phyloP scores from a whole-genome alignment of 2,113 vertebrate species.

The Lampris megalopsis region DNA sequence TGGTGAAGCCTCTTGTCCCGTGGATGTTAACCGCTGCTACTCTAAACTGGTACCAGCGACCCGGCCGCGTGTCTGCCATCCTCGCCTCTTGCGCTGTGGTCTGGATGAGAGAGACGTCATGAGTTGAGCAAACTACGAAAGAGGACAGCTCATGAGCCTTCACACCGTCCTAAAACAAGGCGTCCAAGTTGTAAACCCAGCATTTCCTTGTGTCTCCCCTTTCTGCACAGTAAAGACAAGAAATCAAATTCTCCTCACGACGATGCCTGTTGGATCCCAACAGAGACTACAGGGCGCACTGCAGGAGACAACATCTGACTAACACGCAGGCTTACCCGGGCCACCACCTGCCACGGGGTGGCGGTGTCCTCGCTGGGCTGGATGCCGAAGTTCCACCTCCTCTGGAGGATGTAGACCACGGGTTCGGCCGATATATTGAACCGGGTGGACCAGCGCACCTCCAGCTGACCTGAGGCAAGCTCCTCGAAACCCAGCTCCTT shows the following conservation, averaged over 20 bases:
- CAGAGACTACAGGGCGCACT: too few relatives aligned
- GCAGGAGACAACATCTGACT: too few relatives aligned
- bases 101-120: conserved; percentile 58
- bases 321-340: conserved; percentile 80
- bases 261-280: too few relatives aligned
- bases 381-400: conserved; percentile 93
- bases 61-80: conserved; percentile 83
- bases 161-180: too few relatives aligned
- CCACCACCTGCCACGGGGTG: conserved; percentile 87
- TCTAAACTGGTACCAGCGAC: conserved; percentile 95
- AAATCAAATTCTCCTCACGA: too few relatives aligned
- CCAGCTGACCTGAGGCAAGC: conserved; percentile 82
- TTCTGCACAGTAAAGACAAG: too few relatives aligned
- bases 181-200: too few relatives aligned
- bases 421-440: conserved; percentile 94
- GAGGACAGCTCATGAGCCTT: neutral
- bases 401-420: conserved; percentile 89
- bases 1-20: conserved; percentile 91
- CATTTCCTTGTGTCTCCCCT: too few relatives aligned
- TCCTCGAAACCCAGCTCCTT: conserved; percentile 90
- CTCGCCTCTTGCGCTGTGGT: conserved; percentile 86
- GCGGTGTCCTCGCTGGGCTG: conserved; percentile 92
- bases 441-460: conserved; percentile 91
- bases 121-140: neutral
- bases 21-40: conserved; percentile 91